Evolutionary conservation across 2,888 invertebrate species (phyloP), one percentile per base, ranked within the genome.

Genomic region (Sinentomon sp.): DNA sequence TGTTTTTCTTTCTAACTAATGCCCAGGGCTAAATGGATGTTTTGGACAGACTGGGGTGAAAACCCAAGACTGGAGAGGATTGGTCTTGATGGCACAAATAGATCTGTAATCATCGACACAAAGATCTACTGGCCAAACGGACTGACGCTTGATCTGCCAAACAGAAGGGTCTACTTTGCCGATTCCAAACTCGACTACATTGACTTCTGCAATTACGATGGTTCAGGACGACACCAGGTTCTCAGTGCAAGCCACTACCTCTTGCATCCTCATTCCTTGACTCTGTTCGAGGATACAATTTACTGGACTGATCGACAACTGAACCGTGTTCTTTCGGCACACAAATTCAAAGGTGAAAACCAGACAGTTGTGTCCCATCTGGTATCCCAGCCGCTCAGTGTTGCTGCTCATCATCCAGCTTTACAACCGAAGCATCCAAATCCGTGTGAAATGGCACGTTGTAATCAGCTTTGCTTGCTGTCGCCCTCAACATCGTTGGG

Each of bases 41-140:
- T 97, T 61, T 97, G 94, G 94, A 85, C 87, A 0, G 94, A 97
- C 53, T 94, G 94, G 94, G 92, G 92, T 25, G 83, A 87, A 53
- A 77, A 87, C 55, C 94, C 97, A 2, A 61, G 89, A 2, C 77
- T 97, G 36, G 94, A 97, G 51, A 61, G 89, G 35, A 74, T 87
- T 5, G 87, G 87, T 12, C 78, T 97, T 80, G 94, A 97, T 50
- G 94, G 94, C 1, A 69, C 70, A 0, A 71, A 72, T 46, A 64
- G 89, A 5, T 63, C 63, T 13, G 68, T 70, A 1, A 83, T 92
- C 31, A 75, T 92, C 29, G 75, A 69, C 26, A 83, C 82, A 0
- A 89, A 89, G 51, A 82, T 97, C 38, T 92, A 83, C 55, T 94
- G 92, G 92, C 94, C 94, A 0, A 94, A 92, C 50, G 92, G 92